Percentiles rank a stretch among this genome's conserved stretches.
Conservation (phyloP, 2,888 invertebrate genomes). For the Drosophila mercatorum region DNA sequence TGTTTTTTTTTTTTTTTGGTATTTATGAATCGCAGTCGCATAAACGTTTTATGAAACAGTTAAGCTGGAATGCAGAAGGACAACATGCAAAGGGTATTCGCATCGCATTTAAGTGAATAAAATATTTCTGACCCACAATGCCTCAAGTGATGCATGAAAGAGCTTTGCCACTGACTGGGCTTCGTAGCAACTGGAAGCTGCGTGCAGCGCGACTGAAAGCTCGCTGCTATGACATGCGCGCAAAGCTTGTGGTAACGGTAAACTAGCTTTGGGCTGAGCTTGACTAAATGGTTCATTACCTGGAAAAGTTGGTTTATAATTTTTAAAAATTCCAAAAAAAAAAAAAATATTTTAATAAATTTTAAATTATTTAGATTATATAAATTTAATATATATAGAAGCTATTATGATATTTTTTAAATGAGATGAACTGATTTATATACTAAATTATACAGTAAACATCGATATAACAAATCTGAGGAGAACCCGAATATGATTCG, state of each 20-base stretch:
- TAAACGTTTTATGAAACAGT: conserved; percentile 72
- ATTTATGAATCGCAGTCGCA: conserved; percentile 55
- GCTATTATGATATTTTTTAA: not conserved
- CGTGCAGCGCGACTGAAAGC: conserved; percentile 21
- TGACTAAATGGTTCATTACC: conserved; percentile 32
- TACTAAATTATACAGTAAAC: too few species aligned
- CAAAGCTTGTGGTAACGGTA: conserved; percentile 14
- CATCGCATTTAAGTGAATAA: conserved; percentile 21
- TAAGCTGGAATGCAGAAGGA: conserved; percentile 15
- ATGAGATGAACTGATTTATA: too few species aligned
- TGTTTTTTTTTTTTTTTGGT: not conserved
- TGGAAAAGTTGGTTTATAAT: conserved; percentile 6
- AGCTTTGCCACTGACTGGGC: conserved; percentile 30
- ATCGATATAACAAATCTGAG: too few species aligned
- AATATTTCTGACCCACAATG: conserved; percentile 8
- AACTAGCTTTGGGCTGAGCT: conserved; percentile 30
- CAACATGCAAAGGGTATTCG: conserved; percentile 15
- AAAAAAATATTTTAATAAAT: not conserved
- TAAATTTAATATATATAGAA: not conserved
- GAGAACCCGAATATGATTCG: too few species aligned
- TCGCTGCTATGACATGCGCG: conserved; percentile 25
- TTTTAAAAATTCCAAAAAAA: too few species aligned
- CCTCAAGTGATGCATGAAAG: not conserved
- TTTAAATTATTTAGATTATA: not conserved
- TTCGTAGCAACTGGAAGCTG: conserved; percentile 32